A percentile compares a stretch with the other conserved stretches of the same genome.
Conservation (phyloP, 1,140 invertebrate genomes). For the Cherax destructor region DNA sequence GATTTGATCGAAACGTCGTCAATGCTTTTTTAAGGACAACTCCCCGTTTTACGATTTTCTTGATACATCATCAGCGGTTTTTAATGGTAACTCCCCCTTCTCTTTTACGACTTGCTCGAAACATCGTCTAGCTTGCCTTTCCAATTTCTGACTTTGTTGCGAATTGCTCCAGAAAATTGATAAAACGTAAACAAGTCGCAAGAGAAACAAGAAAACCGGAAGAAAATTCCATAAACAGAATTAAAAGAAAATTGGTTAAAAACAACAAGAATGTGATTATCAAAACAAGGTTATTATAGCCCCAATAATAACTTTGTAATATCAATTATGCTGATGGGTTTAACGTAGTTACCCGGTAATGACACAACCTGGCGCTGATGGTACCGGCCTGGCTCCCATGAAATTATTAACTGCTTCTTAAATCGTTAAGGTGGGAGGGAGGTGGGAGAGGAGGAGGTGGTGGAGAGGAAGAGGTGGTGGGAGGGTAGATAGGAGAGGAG, state of each 20-base stretch:
- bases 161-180: too few relatives aligned
- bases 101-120: too few relatives aligned
- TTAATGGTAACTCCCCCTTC: too few relatives aligned
- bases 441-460: not conserved
- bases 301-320: not conserved
- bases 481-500: not conserved
- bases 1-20: too few relatives aligned
- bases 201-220: too few relatives aligned
- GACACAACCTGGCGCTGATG: not conserved
- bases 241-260: not conserved
- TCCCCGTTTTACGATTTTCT: too few relatives aligned
- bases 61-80: too few relatives aligned
- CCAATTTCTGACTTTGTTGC: too few relatives aligned
- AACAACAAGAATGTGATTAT: not conserved
- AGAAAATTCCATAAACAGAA: not conserved
- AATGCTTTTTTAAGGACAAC: too few relatives aligned
- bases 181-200: not conserved
- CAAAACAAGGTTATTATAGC: not conserved
- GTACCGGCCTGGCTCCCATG: not conserved
- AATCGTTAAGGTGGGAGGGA: not conserved
- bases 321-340: conserved; percentile 4
- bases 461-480: not conserved
- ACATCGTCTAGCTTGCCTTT: too few relatives aligned
- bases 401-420: not conserved
- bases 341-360: not conserved